Conservation (phyloP, 1,140 invertebrate species). For the Bradysia coprophila region DNA sequence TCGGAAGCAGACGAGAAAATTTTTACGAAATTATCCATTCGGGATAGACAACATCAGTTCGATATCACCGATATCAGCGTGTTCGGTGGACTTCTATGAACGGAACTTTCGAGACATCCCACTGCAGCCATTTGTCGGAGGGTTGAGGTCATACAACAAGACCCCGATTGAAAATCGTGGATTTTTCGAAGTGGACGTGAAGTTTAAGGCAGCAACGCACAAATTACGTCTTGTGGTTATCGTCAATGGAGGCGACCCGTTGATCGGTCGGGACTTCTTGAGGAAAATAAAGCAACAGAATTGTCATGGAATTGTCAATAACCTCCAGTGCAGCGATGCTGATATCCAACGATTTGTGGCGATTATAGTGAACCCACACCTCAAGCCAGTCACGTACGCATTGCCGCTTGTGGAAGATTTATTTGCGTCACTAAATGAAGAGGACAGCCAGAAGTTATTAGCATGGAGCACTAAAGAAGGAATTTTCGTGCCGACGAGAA, state of each 20-base stretch:
- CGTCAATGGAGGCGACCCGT: background rate
- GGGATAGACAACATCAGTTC: background rate
- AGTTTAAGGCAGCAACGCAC: background rate
- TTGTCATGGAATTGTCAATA: background rate
- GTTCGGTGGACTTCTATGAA: background rate
- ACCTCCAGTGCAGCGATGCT: background rate
- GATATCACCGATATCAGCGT: background rate
- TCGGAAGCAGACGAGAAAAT: background rate
- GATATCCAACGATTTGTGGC: no score
- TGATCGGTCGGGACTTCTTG: background rate
- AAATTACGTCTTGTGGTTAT: background rate
- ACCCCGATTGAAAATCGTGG: background rate
- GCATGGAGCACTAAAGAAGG: slow-evolving; percentile 14
- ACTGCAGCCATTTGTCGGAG: background rate
- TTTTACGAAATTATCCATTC: slow-evolving; percentile 4
- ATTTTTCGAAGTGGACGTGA: background rate
- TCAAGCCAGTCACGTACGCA: slow-evolving; percentile 10
- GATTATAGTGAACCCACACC: slow-evolving; percentile 12
- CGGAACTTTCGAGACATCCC: background rate
- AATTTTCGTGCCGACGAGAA: slow-evolving; percentile 11
- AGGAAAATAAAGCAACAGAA: background rate
- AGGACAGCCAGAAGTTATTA: slow-evolving; percentile 9
- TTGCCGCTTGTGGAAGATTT: slow-evolving; percentile 15
- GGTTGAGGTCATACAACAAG: background rate
- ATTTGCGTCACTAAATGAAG: slow-evolving; percentile 12